Evolutionary conservation across 2,888 invertebrate genomes (phyloP), one percentile per base, ranked within the genome.

Genomic region (Ryuthela nishihirai): DNA sequence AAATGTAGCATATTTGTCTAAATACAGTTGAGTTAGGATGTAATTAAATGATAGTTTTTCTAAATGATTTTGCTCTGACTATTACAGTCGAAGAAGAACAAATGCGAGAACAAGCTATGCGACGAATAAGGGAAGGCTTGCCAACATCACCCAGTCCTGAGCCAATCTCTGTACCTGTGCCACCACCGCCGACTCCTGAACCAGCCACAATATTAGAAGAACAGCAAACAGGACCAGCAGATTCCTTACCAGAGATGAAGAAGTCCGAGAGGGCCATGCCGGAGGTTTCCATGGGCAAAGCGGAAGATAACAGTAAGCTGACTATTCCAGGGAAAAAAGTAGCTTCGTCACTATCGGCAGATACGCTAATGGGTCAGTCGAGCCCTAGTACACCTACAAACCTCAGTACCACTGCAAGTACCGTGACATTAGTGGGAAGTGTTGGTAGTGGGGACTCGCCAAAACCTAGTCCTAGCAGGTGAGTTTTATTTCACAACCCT

Each of bases 321-420:
- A 45, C 29, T 17, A 55, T 52, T 18, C 41, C 53, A n/a, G 49
- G 47, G 17, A 35, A 34, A 26, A 47, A 47, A 25, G 54, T 54
- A 42, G 59, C 50, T 3, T 41, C 48, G 39, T 65, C 65, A 10
- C 65, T 62, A 10, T 87, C 87, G 71, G 83, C 85, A 47, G 88
- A 88, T 71, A 87, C 87, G 1, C 74, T 87, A 18, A 86, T 85
- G 74, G 87, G 86, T 83, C 76, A 67, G 38, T 20, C 78, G 21
- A 81, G 81, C 68, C 85, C 85, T 21, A 83, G 81, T 2, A 86
- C 87, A 0, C 86, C 86, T 0, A 84, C 86, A 38, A 86, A 84
- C 53, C 74, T 85, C 15, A 86, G 86, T 69, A 66, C 68, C 2
- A 65, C 67, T 2, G 61, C 65, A 4, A 69, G 68, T 52, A 84